Evolutionary conservation across 1,140 invertebrate genomes (phyloP).

Genomic region (Lepidurus packardi): DNA sequence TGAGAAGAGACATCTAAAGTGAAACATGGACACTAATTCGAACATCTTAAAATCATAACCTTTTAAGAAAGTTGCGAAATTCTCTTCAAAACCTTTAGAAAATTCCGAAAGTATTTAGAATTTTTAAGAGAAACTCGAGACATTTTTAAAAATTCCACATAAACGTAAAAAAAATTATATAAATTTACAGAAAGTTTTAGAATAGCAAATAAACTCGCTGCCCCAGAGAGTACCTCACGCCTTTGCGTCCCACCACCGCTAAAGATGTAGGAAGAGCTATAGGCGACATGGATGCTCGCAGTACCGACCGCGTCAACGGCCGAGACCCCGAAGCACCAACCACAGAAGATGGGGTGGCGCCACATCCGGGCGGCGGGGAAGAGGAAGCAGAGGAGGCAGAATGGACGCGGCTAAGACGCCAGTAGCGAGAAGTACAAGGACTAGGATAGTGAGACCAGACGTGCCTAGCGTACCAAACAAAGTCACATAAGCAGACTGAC

Average conservation of each 20-base stretch:
- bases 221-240: background rate
- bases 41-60: too few species aligned
- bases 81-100: too few species aligned
- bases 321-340: background rate
- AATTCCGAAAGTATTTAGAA: too few species aligned
- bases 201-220: too few species aligned
- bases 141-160: too few species aligned
- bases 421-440: slow-evolving; percentile 19
- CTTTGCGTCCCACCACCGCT: slow-evolving; percentile 12
- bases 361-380: background rate
- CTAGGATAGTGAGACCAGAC: slow-evolving; percentile 17
- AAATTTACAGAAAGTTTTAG: background rate
- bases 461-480: background rate
- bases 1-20: too few species aligned
- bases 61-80: too few species aligned
- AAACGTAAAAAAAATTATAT: background rate
- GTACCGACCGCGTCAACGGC: slow-evolving; percentile 26
- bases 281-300: slow-evolving; percentile 25
- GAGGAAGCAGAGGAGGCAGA: background rate
- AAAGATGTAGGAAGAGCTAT: slow-evolving; percentile 10
- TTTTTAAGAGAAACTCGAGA: too few species aligned
- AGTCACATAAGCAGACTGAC: too few species aligned
- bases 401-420: slow-evolving; percentile 9
- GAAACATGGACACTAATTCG: too few species aligned
- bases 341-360: background rate